These are phyloP conservation scores for Numenius arquata DNA, from an alignment of 2,113 vertebrate genomes.

Conservation along the genomic window DNA sequence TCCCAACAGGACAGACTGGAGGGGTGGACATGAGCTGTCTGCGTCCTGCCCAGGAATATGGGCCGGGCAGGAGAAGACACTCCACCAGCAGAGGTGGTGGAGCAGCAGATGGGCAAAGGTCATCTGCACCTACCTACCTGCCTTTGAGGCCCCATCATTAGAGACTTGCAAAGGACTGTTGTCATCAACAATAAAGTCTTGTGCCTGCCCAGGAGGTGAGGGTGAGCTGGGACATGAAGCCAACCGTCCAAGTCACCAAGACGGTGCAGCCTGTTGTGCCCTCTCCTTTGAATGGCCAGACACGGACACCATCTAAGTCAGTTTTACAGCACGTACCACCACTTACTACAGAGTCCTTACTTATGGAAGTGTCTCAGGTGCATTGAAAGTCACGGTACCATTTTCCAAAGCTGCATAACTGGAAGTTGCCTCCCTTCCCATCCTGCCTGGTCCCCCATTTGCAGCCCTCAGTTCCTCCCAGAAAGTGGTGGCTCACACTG, in stretches of 20 bases:
- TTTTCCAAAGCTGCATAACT: background rate
- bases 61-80: accelerated
- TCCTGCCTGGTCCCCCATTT: background rate
- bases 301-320: background rate
- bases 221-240: accelerated
- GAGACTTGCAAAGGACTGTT: background rate
- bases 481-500: background rate
- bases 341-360: background rate
- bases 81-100: background rate
- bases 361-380: background rate
- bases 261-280: background rate
- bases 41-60: background rate
- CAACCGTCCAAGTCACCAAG: background rate
- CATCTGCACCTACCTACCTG: background rate
- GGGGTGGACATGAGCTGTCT: background rate
- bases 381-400: accelerated
- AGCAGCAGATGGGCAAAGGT: background rate
- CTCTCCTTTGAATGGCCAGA: background rate
- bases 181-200: background rate
- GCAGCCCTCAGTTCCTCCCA: background rate
- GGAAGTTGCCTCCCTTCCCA: background rate
- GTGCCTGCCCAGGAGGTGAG: background rate
- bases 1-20: background rate
- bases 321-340: background rate
- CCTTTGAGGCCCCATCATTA: background rate